Percentiles rank a stretch among this genome's conserved stretches.
Evolutionary conservation across 2,888 invertebrate species (phyloP).

Genomic region (Drosophila picticornis): DNA sequence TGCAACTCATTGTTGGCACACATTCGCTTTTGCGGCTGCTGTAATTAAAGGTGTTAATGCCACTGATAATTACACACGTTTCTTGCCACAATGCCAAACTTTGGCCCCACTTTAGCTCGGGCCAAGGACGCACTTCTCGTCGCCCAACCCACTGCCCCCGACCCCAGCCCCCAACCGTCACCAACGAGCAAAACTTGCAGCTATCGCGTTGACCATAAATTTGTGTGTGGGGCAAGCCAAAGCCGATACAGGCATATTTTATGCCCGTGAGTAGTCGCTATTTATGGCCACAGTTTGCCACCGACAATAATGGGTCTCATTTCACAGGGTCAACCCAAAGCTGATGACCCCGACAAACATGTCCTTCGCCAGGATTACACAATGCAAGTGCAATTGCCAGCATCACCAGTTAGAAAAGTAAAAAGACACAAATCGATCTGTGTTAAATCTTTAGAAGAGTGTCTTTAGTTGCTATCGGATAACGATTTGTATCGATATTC

Average conservation of each 20-base stretch:
- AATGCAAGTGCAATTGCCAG: neutral
- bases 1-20: constrained; percentile 52
- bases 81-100: constrained; percentile 7
- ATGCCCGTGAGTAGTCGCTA: constrained; percentile 67
- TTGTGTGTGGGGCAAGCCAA: constrained; percentile 29
- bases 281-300: constrained; percentile 35
- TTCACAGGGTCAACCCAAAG: constrained; percentile 29
- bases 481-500: neutral
- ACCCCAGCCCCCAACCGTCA: neutral
- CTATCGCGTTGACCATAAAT: constrained; percentile 72
- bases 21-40: constrained; percentile 56
- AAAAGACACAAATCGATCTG: neutral
- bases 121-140: constrained; percentile 18
- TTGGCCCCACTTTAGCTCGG: constrained; percentile 18
- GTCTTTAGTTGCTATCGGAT: rapidly evolving
- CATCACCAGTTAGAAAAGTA: neutral
- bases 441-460: neutral
- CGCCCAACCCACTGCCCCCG: neutral
- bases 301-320: constrained; percentile 32
- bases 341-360: neutral
- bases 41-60: constrained; percentile 81
- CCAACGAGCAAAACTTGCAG: constrained; percentile 5
- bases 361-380: neutral
- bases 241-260: constrained; percentile 58
- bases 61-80: constrained; percentile 72